Evolutionary conservation across 2,888 invertebrate species (phyloP).

Genomic region (Temnothorax unifasciatus): DNA sequence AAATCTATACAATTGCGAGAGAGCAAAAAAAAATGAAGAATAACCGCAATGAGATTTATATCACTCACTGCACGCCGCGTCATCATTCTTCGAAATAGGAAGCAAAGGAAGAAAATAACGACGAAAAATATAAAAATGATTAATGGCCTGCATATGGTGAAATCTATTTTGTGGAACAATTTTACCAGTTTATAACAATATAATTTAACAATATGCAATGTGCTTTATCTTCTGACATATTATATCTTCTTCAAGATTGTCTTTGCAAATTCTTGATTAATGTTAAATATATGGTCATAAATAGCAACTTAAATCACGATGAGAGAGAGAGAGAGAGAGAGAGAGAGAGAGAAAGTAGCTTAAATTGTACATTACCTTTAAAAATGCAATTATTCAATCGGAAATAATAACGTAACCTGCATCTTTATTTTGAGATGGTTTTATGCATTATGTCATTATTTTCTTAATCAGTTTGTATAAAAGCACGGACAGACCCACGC

Average conservation of each 20-base stretch:
- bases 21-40: slow-evolving; percentile 9
- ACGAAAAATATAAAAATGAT: slow-evolving; percentile 42
- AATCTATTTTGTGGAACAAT: slow-evolving; percentile 32
- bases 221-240: background rate
- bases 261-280: background rate
- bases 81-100: slow-evolving; percentile 37
- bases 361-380: background rate
- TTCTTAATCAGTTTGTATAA: slow-evolving; percentile 11
- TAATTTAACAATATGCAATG: background rate
- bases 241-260: background rate
- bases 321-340: background rate
- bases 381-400: slow-evolving; percentile 1
- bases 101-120: slow-evolving; percentile 26
- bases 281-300: background rate
- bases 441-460: slow-evolving; percentile 11
- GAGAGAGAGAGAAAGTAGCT: background rate
- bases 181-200: slow-evolving; percentile 20
- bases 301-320: slow-evolving; percentile 5
- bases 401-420: background rate
- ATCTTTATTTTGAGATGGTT: background rate
- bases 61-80: background rate
- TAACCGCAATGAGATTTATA: slow-evolving; percentile 42
- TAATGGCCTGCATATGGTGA: slow-evolving; percentile 14
- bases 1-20: slow-evolving; percentile 26
- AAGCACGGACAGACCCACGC: background rate